These are phyloP conservation scores for Macroramphosus scolopax DNA, from an alignment of 2,797 vertebrate genomes.

Conservation along the genomic window DNA sequence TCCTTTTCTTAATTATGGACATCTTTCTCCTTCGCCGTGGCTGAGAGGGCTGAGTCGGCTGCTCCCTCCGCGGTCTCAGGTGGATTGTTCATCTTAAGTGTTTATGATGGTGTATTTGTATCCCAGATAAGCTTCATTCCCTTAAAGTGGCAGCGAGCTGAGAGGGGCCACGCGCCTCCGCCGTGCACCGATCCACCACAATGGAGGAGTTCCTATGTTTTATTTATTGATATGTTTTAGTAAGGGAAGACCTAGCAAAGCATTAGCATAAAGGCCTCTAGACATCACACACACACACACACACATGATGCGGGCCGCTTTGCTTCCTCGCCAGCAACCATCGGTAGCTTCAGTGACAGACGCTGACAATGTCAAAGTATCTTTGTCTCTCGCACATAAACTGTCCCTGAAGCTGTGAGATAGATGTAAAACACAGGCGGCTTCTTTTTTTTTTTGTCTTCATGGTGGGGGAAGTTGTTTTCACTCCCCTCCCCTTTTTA, in stretches of 20 bases:
- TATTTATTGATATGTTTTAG: slow-evolving; percentile 83
- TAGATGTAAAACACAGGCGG: slow-evolving; percentile 75
- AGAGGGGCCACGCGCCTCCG: slow-evolving; percentile 34
- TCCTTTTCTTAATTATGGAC: slow-evolving; percentile 82
- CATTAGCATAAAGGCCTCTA: slow-evolving; percentile 85
- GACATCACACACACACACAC: slow-evolving; percentile 72
- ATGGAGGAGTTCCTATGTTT: slow-evolving; percentile 76
- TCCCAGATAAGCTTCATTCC: slow-evolving; percentile 49
- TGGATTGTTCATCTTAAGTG: slow-evolving; percentile 80
- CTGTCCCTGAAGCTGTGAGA: slow-evolving; percentile 83
- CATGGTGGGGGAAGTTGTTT: slow-evolving; percentile 65
- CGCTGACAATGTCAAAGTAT: slow-evolving; percentile 83
- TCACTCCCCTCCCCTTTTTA: slow-evolving; percentile 65
- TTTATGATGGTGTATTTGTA: slow-evolving; percentile 73
- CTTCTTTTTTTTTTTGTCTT: slow-evolving; percentile 49
- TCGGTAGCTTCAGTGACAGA: slow-evolving; percentile 73
- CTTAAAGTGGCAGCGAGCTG: slow-evolving; percentile 67
- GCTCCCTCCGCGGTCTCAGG: slow-evolving; percentile 76
- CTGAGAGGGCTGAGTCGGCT: slow-evolving; percentile 65
- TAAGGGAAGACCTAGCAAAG: slow-evolving; percentile 74
- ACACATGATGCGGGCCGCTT: slow-evolving; percentile 57
- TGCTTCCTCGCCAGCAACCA: slow-evolving; percentile 58
- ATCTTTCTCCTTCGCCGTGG: slow-evolving; percentile 62
- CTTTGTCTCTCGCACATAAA: slow-evolving; percentile 78
- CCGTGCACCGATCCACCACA: slow-evolving; percentile 57